phyloP scores from a whole-genome alignment of 2,113 vertebrate species.

The Ellobius talpinus region DNA sequence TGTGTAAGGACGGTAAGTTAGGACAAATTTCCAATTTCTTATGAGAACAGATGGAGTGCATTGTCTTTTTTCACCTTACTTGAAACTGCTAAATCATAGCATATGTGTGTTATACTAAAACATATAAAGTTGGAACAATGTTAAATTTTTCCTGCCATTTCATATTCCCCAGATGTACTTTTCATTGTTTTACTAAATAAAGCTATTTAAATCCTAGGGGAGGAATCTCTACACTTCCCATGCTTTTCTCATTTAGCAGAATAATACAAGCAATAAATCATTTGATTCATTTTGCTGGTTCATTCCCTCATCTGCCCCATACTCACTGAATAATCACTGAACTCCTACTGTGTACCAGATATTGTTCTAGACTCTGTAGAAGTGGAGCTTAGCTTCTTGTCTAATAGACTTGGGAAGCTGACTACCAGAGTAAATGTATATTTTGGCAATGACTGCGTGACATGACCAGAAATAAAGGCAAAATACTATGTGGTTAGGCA shows the following conservation, averaged over 20 bases:
- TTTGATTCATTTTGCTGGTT: conserved; percentile 1
- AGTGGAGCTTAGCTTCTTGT: not conserved
- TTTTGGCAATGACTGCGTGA: not conserved
- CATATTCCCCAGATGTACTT: not conserved
- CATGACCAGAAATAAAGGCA: not conserved
- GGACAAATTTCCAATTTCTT: conserved; percentile 34
- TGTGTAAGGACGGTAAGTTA: not conserved
- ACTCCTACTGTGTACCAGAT: not conserved
- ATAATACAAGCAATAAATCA: conserved; percentile 58
- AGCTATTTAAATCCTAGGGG: not conserved
- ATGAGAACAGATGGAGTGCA: conserved; percentile 31
- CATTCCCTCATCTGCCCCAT: not conserved
- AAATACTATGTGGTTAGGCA: not conserved
- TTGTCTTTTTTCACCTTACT: conserved; percentile 55
- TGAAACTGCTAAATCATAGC: conserved; percentile 55
- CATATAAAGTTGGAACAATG: not conserved
- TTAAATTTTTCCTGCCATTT: conserved; percentile 49
- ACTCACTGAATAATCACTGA: conserved; percentile 18
- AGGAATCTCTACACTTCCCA: not conserved
- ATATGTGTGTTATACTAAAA: conserved; percentile 46
- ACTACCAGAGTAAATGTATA: not conserved
- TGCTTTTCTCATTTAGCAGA: conserved; percentile 63
- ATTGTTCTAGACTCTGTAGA: conserved; percentile 18
- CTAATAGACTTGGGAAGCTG: not conserved
- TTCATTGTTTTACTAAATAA: conserved; percentile 59